phyloP scores from a whole-genome alignment of 2,888 invertebrate genomes.

The Brachylomia viminalis region DNA sequence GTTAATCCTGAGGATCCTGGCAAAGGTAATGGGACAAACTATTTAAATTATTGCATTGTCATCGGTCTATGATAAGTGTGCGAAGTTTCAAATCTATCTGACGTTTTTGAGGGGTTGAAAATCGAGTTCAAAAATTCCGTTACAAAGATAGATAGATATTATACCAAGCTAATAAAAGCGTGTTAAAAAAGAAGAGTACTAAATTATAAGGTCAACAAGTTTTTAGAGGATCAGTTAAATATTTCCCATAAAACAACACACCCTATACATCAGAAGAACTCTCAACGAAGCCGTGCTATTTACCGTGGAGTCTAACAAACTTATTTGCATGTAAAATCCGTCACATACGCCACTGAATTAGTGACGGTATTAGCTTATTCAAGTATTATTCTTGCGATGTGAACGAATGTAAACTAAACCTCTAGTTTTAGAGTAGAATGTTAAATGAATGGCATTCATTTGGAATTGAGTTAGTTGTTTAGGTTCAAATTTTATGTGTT shows the following conservation, averaged over 20 bases:
- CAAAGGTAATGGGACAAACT: no score
- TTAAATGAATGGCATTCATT: slow-evolving; percentile 32
- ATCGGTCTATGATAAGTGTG: no score
- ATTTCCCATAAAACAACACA: neutral
- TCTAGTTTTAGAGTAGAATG: slow-evolving; percentile 22
- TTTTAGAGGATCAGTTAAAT: neutral
- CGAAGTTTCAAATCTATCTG: no score
- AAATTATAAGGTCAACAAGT: neutral
- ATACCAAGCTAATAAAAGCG: no score
- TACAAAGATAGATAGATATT: no score
- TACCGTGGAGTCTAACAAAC: slow-evolving; percentile 37
- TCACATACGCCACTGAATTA: slow-evolving; percentile 38
- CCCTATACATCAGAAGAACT: slow-evolving; percentile 20
- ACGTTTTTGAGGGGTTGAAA: no score
- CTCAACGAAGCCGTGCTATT: slow-evolving; percentile 15
- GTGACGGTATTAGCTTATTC: slow-evolving; percentile 38
- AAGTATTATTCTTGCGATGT: slow-evolving; percentile 36
- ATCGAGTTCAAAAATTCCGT: no score
- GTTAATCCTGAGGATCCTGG: no score
- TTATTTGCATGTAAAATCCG: slow-evolving; percentile 45
- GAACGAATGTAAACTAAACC: slow-evolving; percentile 43
- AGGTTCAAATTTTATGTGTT: neutral
- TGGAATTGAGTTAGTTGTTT: neutral
- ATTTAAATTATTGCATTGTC: no score
- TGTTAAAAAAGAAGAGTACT: neutral